Conservation (phyloP, 64 coral and sea anemone genomes). For the Cladopsammia gracilis region DNA sequence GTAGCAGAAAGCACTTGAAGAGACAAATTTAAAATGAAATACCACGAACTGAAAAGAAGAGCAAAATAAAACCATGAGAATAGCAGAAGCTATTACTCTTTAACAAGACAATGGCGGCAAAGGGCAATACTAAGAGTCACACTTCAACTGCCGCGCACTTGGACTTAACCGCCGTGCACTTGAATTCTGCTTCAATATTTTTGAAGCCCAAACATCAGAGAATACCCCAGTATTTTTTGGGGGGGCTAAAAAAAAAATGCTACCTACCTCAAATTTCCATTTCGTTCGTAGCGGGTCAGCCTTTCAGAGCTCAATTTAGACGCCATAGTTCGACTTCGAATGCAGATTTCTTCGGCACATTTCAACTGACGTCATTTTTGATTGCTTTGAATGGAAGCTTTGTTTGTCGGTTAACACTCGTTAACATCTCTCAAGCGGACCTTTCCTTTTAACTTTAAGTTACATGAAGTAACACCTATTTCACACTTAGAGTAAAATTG, state of each 20-base stretch:
- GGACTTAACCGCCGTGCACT: slow-evolving; percentile 4
- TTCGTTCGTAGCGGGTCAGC: not conserved
- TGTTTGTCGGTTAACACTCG: too few relatives aligned
- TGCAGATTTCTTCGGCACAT: too few relatives aligned
- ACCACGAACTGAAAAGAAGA: not conserved
- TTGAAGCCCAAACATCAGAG: slow-evolving; percentile 1
- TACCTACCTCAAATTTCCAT: slow-evolving; percentile 1
- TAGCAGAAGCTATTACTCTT: slow-evolving; percentile 3
- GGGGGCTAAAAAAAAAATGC: not conserved
- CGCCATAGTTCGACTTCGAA: not conserved
- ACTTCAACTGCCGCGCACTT: slow-evolving; percentile 10
- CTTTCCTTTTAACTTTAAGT: too few relatives aligned
- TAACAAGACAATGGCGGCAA: slow-evolving; percentile 11
- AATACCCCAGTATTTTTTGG: not conserved
- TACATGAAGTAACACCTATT: too few relatives aligned
- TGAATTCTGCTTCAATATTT: slow-evolving; percentile 17
- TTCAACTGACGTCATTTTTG: too few relatives aligned
- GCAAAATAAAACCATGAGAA: not conserved
- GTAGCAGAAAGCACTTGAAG: slow-evolving; percentile 16
- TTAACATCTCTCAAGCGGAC: too few relatives aligned
- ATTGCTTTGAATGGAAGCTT: too few relatives aligned
- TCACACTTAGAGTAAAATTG: too few relatives aligned
- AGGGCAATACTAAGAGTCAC: slow-evolving; percentile 20
- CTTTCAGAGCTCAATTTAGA: slow-evolving; percentile 2
- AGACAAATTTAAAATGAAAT: not conserved